Base-by-base conservation (phyloP, 2,797 vertebrate species). In the Etheostoma perlongum region DNA sequence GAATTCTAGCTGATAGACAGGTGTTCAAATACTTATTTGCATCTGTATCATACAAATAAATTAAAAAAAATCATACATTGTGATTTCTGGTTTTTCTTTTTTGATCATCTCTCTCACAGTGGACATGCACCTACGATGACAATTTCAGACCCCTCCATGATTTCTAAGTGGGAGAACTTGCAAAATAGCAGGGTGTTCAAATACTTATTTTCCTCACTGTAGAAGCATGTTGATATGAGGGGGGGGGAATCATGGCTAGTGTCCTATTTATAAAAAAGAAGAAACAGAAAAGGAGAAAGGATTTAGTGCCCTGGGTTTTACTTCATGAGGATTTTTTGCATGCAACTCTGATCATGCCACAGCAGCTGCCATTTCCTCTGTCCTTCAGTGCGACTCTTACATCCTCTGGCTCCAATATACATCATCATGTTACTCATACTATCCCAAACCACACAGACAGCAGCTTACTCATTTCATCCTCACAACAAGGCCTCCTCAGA, bases 391-490 rank as follows among this genome's bases (percentile, higher is more conserved):
- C 80, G 42, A 90, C 84, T 90, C 86, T 88, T 86, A 81, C 74
- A 47, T 92, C 83, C 88, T 85, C 86, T 88, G 82, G 85, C 86
- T 78, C 72, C 60, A 40, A 52, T 65, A 67, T 58, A 79, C 72
- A 83, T 82, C 82, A 87, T 33, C 71, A 62, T 57, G 67, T 89
- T 86, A 86, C 83, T 90, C 85, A 87, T 78, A 64, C 21, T 30
- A 25, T 65, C 47, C 63, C 44, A 53, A 63, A 69, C 67, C 83
- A 60, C 68, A 68, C 64, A 74, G 16, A 67, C 76, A 76, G 36
- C 64, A 42, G 82, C 73, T 90, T 86, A 81, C 85, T 89, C 83
- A 90, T 84, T 82, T 77, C 63, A 82, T 79, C 80, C 76, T 51
- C 78, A 85, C 80, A 59, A 67, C 79, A 73, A 81, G 78, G 63